Evolutionary conservation across 2,888 invertebrate species (phyloP), one percentile per base, ranked within the genome.

Genomic region (Hipparchia sbordonii): DNA sequence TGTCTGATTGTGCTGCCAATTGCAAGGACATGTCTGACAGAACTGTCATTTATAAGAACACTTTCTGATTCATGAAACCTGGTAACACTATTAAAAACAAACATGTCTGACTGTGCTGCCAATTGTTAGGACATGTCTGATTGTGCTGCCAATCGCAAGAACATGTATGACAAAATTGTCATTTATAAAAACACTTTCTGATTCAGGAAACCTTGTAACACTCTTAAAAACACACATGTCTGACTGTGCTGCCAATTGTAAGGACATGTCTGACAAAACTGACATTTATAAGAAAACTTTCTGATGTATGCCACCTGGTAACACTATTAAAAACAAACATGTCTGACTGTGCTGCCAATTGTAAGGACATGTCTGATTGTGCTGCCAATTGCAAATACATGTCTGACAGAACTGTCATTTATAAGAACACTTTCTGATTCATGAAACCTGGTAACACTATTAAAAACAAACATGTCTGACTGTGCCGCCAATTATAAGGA

Each of bases 311-410:
- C 0, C 0, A 39, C 8, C 48, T 39, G 45, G 61, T 7, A 9
- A 61, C 7, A 39, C 45, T 10, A 4, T 12, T 1, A 54, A 54
- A 54, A 54, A 91, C 10, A 54, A 12, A n/a, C 7, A 13, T 3
- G 7, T 54, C 2, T 56, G 13, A 56, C 6, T 13, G 13, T 56
- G 13, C 13, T 57, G 23, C 23, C 57, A 23, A 3, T 52, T 12
- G 13, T 2, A 23, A 13, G 23, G 7, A 3, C 48, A 48, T 48
- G 48, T 2, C 8, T 48, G 48, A 5, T 6, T 8, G 48, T 56
- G n/a, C 13, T 56, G n/a, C n/a, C n/a, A n/a, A n/a, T n/a, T n/a
- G n/a, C n/a, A n/a, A n/a, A n/a, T n/a, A n/a, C n/a, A n/a, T n/a
- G n/a, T 23, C 23, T 23, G 23, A 33, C 59, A 0, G 6, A 33